Percentiles rank a stretch among this genome's conserved stretches.
Evolutionary conservation across 2,888 invertebrate species (phyloP).

Genomic region (Stegana nigrithorax): DNA sequence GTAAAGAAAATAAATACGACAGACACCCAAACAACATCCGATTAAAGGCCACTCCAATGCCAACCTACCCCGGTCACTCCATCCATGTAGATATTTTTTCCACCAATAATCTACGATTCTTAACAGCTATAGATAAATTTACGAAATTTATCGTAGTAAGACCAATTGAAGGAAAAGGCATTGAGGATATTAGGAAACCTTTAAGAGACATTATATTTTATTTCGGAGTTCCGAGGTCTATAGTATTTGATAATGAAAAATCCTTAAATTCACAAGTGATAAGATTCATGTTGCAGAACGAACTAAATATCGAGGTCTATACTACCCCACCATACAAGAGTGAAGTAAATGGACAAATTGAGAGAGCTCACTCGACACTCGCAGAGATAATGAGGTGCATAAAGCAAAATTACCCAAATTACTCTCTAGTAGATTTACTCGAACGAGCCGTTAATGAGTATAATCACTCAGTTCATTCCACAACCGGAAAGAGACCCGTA

Average conservation of each 20-base stretch:
- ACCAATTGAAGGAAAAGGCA: not conserved
- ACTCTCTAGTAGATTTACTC: no score
- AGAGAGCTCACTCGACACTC: conserved; percentile 29
- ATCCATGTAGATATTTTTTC: conserved; percentile 31
- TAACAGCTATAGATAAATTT: conserved; percentile 31
- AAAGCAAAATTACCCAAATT: conserved; percentile 20
- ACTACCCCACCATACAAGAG: conserved; percentile 24
- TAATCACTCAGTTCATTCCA: not conserved
- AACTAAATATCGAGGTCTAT: conserved; percentile 20
- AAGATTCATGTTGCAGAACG: conserved; percentile 23
- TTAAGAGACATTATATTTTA: conserved; percentile 20
- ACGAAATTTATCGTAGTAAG: conserved; percentile 22
- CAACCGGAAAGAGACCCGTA: not conserved
- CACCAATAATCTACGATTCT: conserved; percentile 19
- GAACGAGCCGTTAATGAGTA: not conserved
- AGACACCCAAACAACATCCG: conserved; percentile 27
- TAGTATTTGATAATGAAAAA: conserved; percentile 28
- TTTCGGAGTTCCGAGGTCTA: conserved; percentile 24
- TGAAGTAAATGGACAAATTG: conserved; percentile 23
- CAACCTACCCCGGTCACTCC: conserved; percentile 28
- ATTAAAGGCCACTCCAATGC: conserved; percentile 27
- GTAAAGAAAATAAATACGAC: conserved; percentile 35
- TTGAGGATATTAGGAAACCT: not conserved
- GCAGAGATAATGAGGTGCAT: conserved; percentile 27
- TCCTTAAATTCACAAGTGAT: conserved; percentile 23